Percentiles rank a stretch among this genome's conserved stretches.
Evolutionary conservation across 2,888 invertebrate genomes (phyloP).

Genomic region (Ochropacha duplaris): DNA sequence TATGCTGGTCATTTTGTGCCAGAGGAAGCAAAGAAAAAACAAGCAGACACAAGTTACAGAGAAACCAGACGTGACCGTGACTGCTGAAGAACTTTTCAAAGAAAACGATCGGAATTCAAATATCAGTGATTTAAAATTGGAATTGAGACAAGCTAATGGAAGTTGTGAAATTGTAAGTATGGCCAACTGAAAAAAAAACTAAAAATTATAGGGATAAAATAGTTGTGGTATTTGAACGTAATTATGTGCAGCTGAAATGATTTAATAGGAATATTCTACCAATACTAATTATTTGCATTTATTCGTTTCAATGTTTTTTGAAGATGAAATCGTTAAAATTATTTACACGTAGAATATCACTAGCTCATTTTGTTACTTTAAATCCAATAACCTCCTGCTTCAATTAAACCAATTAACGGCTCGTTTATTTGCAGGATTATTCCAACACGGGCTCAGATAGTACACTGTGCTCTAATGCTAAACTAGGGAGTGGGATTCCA

Average conservation of each 20-base stretch:
- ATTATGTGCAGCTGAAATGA: too few relatives aligned
- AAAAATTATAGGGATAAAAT: too few relatives aligned
- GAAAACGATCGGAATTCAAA: slow-evolving; percentile 95
- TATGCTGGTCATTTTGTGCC: slow-evolving; percentile 92
- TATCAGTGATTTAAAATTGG: slow-evolving; percentile 95
- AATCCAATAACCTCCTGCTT: too few relatives aligned
- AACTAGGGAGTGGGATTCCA: slow-evolving; percentile 85
- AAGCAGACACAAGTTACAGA: slow-evolving; percentile 73
- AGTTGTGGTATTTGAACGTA: too few relatives aligned
- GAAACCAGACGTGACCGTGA: slow-evolving; percentile 83
- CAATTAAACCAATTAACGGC: background rate
- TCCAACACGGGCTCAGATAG: slow-evolving; percentile 85
- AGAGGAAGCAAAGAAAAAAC: slow-evolving; percentile 84
- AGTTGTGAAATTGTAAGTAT: slow-evolving; percentile 87
- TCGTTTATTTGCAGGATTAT: slow-evolving; percentile 69
- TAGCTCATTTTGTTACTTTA: too few relatives aligned
- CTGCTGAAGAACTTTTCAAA: slow-evolving; percentile 81
- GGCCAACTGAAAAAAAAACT: too few relatives aligned
- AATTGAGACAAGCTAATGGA: slow-evolving; percentile 92
- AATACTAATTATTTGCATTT: too few relatives aligned
- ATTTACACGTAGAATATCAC: too few relatives aligned
- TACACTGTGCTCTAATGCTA: slow-evolving; percentile 76
- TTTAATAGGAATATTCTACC: too few relatives aligned
- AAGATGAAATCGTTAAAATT: too few relatives aligned
- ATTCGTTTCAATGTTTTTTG: too few relatives aligned